Base-by-base conservation (phyloP, 2,888 invertebrate genomes). In the Agonopterix alstromeriana region DNA sequence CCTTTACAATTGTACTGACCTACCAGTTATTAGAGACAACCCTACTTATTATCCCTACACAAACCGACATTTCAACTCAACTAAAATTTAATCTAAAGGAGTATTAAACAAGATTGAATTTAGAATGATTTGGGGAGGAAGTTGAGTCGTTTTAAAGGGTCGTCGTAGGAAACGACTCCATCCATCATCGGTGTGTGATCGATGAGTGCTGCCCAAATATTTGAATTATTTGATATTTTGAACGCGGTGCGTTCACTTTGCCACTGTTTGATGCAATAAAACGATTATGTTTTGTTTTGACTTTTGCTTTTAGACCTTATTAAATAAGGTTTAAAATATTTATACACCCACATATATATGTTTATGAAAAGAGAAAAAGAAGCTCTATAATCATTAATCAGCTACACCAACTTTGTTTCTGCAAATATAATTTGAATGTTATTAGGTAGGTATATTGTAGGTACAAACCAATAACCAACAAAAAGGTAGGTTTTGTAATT, bases 111-210 rank as follows among this genome's bases (percentile, higher is more conserved):
- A 27, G 27, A 27, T 27, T 27, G 27, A 27, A 2, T 27, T 27
- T 27, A 27, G 27, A 12, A 42, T 44, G 36, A 5, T 0, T 0
- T 0, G 2, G 0, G 3, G 9, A 38, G 48, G 43, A 11, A 51
- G 35, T 62, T 74, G 59, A 0, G 59, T 10, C 57, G 46, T 70
- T 74, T 52, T 52, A 35, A 45, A 42, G 48, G 10, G 11, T 45
- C 27, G 27, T 48, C 10, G 43, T 53, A 56, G 63, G 63, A 65
- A 73, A 73, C 70, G 67, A 70, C 66, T 70, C 73, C 71, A 87
- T 87, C 85, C 70, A 85, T 86, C 86, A 86, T 82, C 73, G 68
- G 77, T 73, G 77, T 79, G 77, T 86, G 86, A 87, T 86, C 77
- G 86, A 87, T 85, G 83, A 78, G 76, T 62, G 73, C 73, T 80